Base-by-base conservation (phyloP, 2,888 invertebrate genomes). In the Ophion obscuratus region DNA sequence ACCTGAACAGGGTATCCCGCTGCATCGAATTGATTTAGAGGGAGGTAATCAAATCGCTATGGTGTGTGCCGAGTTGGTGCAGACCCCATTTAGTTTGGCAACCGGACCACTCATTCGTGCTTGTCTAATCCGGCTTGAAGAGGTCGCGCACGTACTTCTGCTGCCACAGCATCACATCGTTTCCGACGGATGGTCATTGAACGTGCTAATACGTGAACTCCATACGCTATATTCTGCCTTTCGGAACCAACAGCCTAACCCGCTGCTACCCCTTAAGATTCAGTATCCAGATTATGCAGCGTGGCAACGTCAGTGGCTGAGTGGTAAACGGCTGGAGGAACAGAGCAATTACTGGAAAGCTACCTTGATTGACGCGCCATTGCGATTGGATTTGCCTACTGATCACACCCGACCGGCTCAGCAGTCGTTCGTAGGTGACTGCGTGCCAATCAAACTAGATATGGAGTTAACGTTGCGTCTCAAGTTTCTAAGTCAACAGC, bases 261-360 rank as follows among this genome's bases (percentile, higher is more conserved):
- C 61, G 10, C 17, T 75, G 6, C 74, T 40, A 17, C 62, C 74
- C 0, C 62, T 75, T n/a, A 24, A n/a, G 11, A 44, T 75, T 11
- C 74, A 75, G 62, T 75, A 75, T 62, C 74, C 74, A 11, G 74
- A 75, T 44, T 75, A 62, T 17, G 74, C 74, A 11, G 36, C 44
- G 17, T 75, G 74, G 74, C 74, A 75, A 24, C 74, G 62, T 40
- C 74, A 75, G 14, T 62, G 61, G 74, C 14, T 75, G 24, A 44
- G 40, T 44, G 74, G 74, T 14, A 24, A 61, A 24, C 62, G 40
- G 14, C 24, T 75, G 62, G 11, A 62, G 9, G 24, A 62, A 40
- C 74, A 75, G 31, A 62, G 61, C 40, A 40, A 40, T 4, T 75
- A 75, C 44, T 75, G 74, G 74, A 75, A 62, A 24, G 7, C 11